phyloP scores from a whole-genome alignment of 1,140 invertebrate species.

The Myzus persicae region DNA sequence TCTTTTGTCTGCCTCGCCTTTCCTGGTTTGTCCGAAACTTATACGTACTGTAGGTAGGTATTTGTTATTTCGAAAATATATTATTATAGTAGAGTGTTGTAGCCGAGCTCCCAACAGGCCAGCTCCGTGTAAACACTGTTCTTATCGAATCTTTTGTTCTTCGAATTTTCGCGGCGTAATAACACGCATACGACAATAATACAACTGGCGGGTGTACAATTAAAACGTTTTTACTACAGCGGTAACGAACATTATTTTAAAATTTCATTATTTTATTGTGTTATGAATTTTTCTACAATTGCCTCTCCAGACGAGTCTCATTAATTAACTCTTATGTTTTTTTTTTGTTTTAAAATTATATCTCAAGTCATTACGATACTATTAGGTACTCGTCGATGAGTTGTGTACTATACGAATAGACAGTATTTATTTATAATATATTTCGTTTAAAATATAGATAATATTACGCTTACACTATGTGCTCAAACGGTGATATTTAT shows the following conservation, averaged over 20 bases:
- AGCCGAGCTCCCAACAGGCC: not conserved
- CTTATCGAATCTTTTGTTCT: not conserved
- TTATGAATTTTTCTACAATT: not conserved
- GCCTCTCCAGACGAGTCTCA: not conserved
- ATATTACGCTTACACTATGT: not conserved
- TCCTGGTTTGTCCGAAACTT: not conserved
- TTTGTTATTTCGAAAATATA: not conserved
- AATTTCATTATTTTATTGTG: no score
- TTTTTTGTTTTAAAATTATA: not conserved
- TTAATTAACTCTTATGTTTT: not conserved
- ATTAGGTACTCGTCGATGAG: no score
- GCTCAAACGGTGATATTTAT: not conserved
- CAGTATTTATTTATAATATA: no score
- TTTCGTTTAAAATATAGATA: not conserved
- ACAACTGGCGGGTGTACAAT: not conserved
- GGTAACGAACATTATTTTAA: no score
- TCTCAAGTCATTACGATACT: no score
- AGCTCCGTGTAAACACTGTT: not conserved
- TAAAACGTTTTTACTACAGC: not conserved
- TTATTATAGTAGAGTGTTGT: not conserved
- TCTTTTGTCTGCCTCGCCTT: not conserved
- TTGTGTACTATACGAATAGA: no score
- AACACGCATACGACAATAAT: not conserved
- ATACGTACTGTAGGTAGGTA: not conserved
- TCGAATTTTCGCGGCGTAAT: not conserved